Evolutionary conservation across 2,113 vertebrate genomes (phyloP).

Genomic region (Lophura nycthemera): DNA sequence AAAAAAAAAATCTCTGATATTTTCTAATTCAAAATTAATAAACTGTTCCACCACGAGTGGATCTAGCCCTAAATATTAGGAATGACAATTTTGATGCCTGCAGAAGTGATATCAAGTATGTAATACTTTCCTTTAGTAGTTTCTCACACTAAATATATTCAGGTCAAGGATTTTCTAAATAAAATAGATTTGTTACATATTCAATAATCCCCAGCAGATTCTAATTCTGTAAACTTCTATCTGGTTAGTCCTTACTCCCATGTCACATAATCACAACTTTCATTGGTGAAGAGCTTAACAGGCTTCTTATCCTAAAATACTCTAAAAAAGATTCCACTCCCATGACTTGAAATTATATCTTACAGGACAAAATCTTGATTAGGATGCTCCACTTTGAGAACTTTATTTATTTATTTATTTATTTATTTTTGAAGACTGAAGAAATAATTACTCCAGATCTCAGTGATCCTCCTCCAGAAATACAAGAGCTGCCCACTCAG

Average conservation of each 20-base stretch:
- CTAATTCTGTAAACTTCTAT: not conserved
- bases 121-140: not conserved
- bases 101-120: rapidly evolving
- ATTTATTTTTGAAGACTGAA: not conserved
- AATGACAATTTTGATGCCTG: not conserved
- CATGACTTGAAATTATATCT: not conserved
- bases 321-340: not conserved
- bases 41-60: not conserved
- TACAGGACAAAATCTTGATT: not conserved
- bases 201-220: not conserved
- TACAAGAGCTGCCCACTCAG: not conserved
- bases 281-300: not conserved
- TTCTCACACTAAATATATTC: not conserved
- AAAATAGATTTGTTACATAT: not conserved
- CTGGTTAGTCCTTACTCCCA: not conserved
- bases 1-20: not conserved
- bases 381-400: not conserved
- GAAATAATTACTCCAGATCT: not conserved
- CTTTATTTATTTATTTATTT: no score
- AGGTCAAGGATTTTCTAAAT: not conserved
- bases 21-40: not conserved
- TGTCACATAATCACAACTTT: rapidly evolving
- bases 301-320: not conserved
- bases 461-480: not conserved
- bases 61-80: rapidly evolving